phyloP scores from a whole-genome alignment of 2,113 vertebrate genomes.

The Meriones unguiculatus region DNA sequence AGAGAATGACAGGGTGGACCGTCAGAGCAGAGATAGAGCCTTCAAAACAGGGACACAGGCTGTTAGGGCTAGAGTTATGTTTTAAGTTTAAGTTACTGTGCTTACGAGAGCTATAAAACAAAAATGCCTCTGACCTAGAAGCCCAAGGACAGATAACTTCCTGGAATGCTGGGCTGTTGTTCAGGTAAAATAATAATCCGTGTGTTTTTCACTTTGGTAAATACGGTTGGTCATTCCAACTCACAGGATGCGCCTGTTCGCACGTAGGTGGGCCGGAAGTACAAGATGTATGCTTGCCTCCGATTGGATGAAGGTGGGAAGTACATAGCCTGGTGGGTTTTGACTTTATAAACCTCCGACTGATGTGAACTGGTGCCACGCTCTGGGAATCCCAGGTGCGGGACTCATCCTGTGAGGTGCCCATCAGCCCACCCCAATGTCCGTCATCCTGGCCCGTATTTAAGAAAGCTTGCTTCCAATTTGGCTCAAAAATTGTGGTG shows the following conservation, averaged over 20 bases:
- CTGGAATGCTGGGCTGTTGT: background rate
- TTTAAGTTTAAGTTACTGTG: background rate
- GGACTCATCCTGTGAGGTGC: background rate
- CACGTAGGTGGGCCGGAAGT: background rate
- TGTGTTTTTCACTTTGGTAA: background rate
- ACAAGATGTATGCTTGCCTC: background rate
- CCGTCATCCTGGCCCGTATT: background rate
- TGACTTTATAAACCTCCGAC: background rate
- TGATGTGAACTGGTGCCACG: background rate
- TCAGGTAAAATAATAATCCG: background rate
- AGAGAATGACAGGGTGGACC: background rate
- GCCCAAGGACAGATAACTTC: background rate
- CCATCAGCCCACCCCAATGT: background rate
- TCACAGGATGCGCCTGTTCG: background rate
- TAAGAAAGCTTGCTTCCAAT: background rate
- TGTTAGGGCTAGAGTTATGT: background rate
- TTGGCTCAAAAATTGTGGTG: background rate
- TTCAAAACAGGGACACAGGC: background rate
- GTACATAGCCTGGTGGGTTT: background rate
- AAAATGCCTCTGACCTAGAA: background rate
- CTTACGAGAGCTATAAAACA: background rate
- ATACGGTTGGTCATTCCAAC: background rate
- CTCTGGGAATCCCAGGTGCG: background rate
- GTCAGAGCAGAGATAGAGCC: too few species aligned
- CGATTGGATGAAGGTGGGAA: background rate